Conservation (phyloP, 1,140 invertebrate genomes). For the Lordiphosa stackelbergi region DNA sequence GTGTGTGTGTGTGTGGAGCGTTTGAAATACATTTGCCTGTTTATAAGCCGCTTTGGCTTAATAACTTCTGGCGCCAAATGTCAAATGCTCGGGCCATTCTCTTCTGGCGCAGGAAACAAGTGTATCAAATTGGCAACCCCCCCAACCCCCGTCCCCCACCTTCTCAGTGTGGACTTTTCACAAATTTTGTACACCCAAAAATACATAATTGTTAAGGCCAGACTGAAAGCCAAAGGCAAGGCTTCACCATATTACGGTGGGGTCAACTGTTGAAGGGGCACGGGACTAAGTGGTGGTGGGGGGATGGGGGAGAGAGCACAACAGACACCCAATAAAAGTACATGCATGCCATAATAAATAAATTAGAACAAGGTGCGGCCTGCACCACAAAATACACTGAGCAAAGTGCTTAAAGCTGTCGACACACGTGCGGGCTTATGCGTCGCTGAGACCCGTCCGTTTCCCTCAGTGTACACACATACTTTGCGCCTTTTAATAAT, state of each 20-base stretch:
- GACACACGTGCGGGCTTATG: too few relatives aligned
- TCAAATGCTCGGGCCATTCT: slow-evolving; percentile 13
- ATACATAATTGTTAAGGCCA: slow-evolving; percentile 67
- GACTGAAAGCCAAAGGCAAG: not conserved
- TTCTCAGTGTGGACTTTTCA: slow-evolving; percentile 53
- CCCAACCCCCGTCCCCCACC: not conserved
- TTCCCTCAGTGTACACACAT: too few relatives aligned
- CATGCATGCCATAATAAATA: slow-evolving; percentile 68
- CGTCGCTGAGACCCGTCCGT: too few relatives aligned
- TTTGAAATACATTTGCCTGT: slow-evolving; percentile 59
- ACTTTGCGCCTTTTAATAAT: slow-evolving; percentile 48
- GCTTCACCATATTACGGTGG: slow-evolving; percentile 23
- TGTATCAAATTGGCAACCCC: slow-evolving; percentile 60
- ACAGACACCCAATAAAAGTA: slow-evolving; percentile 62
- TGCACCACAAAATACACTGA: too few relatives aligned
- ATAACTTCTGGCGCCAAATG: slow-evolving; percentile 69
- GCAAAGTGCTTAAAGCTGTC: too few relatives aligned
- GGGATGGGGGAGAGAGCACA: not conserved
- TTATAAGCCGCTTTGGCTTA: slow-evolving; percentile 53
- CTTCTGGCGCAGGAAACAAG: slow-evolving; percentile 25
- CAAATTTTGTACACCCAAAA: slow-evolving; percentile 36
- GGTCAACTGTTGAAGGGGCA: slow-evolving; percentile 4
- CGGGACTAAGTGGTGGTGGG: not conserved
- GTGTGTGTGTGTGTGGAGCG: slow-evolving; percentile 20
- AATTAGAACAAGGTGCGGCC: slow-evolving; percentile 68